A percentile compares a stretch with the other conserved stretches of the same genome.
These are phyloP conservation scores for Mythimna impura DNA, from an alignment of 2,888 invertebrate genomes.

Conservation along the genomic window DNA sequence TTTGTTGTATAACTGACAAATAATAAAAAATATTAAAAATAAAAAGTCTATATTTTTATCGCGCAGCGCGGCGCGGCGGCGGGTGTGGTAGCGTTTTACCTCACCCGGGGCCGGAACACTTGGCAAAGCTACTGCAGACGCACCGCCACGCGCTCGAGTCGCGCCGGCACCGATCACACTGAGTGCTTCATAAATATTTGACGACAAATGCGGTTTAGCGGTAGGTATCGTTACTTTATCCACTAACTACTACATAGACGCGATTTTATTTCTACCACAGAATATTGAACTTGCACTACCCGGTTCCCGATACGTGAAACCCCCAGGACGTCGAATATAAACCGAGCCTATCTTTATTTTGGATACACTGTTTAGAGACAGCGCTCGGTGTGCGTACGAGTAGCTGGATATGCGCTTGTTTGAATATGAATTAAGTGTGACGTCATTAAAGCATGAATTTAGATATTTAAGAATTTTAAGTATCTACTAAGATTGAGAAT, in stretches of 20 bases:
- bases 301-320: not conserved
- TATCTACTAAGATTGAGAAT: too few relatives aligned
- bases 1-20: too few relatives aligned
- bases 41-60: too few relatives aligned
- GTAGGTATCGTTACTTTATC: slow-evolving; percentile 34
- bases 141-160: not conserved
- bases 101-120: too few relatives aligned
- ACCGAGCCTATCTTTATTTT: not conserved
- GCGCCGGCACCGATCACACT: slow-evolving; percentile 58
- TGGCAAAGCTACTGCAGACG: not conserved
- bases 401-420: too few relatives aligned
- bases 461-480: too few relatives aligned
- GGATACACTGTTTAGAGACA: not conserved
- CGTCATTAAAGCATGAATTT: too few relatives aligned
- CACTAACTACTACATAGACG: slow-evolving; percentile 4
- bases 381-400: slow-evolving; percentile 4
- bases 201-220: slow-evolving; percentile 68
- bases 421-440: too few relatives aligned
- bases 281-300: not conserved
- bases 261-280: slow-evolving; percentile 14
- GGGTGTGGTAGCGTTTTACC: too few relatives aligned
- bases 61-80: too few relatives aligned
- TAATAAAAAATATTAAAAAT: too few relatives aligned
- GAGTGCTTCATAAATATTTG: slow-evolving; percentile 82
- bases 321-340: not conserved